A percentile compares a stretch with the other conserved stretches of the same genome.
Evolutionary conservation across 2,113 vertebrate genomes (phyloP).

Genomic region (Gallinago paraguaiae): DNA sequence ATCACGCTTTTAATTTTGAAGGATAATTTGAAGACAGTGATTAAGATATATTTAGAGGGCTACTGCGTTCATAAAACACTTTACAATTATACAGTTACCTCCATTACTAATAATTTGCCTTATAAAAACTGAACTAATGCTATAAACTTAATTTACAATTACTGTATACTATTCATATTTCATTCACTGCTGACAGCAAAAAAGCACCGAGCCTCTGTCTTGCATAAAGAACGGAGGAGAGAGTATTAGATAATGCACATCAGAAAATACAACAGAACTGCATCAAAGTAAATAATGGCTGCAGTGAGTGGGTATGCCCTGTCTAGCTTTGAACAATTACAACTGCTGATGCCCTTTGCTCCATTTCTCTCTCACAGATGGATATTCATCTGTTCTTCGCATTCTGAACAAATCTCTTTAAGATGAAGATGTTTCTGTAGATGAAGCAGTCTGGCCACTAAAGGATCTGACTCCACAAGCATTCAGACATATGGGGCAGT

Average conservation of each 20-base stretch:
- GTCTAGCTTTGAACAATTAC: not conserved
- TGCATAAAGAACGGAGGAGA: not conserved
- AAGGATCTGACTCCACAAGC: not conserved
- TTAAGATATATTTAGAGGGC: slow-evolving; percentile 19
- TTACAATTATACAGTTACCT: slow-evolving; percentile 22
- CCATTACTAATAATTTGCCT: slow-evolving; percentile 35
- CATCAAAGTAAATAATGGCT: not conserved
- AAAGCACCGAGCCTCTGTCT: slow-evolving; percentile 7
- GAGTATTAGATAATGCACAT: not conserved
- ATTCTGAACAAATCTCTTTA: not conserved
- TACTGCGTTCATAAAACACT: slow-evolving; percentile 23
- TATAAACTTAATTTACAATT: slow-evolving; percentile 53
- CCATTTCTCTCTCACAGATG: not conserved
- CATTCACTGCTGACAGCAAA: slow-evolving; percentile 7
- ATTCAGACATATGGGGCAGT: not conserved
- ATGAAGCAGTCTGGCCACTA: not conserved
- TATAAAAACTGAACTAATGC: slow-evolving; percentile 49
- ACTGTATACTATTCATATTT: not conserved
- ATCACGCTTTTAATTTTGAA: slow-evolving; percentile 48
- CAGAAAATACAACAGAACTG: not conserved
- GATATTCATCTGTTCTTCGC: not conserved
- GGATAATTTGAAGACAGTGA: slow-evolving; percentile 35
- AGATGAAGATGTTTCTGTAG: not conserved
- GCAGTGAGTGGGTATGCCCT: not conserved
- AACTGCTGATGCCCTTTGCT: not conserved